phyloP scores from a whole-genome alignment of 1,140 invertebrate genomes.

The Drosophila sp. region DNA sequence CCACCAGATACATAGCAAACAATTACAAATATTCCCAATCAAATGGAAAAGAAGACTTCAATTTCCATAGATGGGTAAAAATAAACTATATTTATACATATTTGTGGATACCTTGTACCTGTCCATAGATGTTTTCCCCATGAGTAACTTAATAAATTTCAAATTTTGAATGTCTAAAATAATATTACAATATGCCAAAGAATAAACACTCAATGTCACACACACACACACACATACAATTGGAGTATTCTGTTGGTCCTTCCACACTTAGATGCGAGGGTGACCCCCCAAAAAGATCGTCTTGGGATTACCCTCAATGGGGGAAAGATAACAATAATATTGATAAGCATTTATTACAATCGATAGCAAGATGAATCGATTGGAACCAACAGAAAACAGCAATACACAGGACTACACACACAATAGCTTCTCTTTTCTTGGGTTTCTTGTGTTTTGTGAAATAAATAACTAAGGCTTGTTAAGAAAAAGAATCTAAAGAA shows the following conservation, averaged over 20 bases:
- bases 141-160: background rate
- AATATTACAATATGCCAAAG: background rate
- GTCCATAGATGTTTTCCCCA: background rate
- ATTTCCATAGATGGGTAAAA: too few relatives aligned
- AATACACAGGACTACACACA: background rate
- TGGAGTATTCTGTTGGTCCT: background rate
- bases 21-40: too few relatives aligned
- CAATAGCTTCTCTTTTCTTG: background rate
- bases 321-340: constrained; percentile 7
- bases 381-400: background rate
- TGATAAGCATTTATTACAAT: constrained; percentile 2
- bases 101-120: background rate
- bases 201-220: constrained; percentile 2
- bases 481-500: background rate
- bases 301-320: background rate
- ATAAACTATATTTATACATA: too few relatives aligned
- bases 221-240: background rate
- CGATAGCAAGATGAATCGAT: background rate
- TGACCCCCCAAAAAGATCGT: background rate
- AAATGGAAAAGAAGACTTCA: too few relatives aligned
- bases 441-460: background rate
- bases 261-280: too few relatives aligned
- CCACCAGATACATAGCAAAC: too few relatives aligned
- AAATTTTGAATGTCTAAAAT: constrained; percentile 12
- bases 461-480: background rate